Conservation (phyloP, 2,888 invertebrate genomes). For the Branchellion lobata region DNA sequence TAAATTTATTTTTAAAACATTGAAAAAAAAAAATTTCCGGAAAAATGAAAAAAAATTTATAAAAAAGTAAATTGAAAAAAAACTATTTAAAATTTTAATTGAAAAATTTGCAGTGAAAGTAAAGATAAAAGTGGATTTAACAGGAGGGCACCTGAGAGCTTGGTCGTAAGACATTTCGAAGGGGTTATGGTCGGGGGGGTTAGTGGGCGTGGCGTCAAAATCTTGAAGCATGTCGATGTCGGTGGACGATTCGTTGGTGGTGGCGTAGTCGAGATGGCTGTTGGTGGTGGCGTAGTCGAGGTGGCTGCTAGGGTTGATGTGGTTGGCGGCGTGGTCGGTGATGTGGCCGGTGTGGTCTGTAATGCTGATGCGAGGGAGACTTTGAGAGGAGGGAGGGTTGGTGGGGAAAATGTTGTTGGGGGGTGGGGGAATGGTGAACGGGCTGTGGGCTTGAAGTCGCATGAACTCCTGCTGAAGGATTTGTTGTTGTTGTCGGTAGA, state of each 20-base stretch:
- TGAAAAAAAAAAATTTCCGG: not conserved
- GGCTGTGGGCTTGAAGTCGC: not conserved
- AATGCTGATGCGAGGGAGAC: slow-evolving; percentile 81
- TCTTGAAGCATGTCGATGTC: not conserved
- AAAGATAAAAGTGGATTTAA: too few relatives aligned
- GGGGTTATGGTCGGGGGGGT: not conserved
- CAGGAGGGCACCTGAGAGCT: slow-evolving; percentile 41
- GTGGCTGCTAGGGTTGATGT: not conserved
- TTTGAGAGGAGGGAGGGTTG: slow-evolving; percentile 50
- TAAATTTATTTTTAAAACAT: not conserved
- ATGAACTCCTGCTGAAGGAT: not conserved
- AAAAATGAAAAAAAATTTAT: not conserved
- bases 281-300: slow-evolving; percentile 74
- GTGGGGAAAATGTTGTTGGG: not conserved
- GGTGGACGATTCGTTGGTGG: not conserved
- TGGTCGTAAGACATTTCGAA: slow-evolving; percentile 25
- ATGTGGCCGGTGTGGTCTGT: slow-evolving; percentile 79
- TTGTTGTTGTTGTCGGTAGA: slow-evolving; percentile 1
- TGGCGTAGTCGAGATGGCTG: not conserved
- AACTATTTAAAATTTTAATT: too few relatives aligned
- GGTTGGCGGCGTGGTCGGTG: slow-evolving; percentile 5
- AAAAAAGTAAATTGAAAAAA: too few relatives aligned
- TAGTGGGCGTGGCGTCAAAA: not conserved
- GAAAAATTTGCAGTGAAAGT: too few relatives aligned
- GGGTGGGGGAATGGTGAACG: not conserved